Conservation (phyloP, 1,140 invertebrate species). For the Triops cancriformis region DNA sequence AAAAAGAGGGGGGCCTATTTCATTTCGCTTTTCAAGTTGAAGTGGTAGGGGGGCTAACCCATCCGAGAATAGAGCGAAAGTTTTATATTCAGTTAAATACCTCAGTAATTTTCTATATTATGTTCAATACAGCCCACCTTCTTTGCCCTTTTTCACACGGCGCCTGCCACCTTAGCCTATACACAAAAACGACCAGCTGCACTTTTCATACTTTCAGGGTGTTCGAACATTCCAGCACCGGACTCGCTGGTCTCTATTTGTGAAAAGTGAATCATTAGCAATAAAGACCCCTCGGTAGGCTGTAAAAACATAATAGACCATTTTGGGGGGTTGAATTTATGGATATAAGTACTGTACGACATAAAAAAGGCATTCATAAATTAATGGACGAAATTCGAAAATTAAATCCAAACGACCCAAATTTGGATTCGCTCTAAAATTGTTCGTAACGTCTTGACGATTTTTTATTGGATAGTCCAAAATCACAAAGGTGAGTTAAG, state of each 20-base stretch:
- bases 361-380: no score
- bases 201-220: neutral
- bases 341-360: no score
- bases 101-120: conserved; percentile 11
- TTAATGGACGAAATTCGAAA: no score
- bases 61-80: neutral
- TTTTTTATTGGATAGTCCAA: no score
- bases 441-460: no score
- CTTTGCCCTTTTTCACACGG: neutral
- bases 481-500: no score
- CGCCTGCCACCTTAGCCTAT: neutral
- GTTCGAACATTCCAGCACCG: neutral
- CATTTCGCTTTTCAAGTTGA: neutral
- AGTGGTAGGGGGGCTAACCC: conserved; percentile 11
- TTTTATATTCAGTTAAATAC: conserved; percentile 7
- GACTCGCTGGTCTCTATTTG: neutral
- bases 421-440: no score
- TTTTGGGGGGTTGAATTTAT: no score
- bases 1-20: neutral
- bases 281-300: no score
- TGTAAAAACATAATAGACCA: no score
- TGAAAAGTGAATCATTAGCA: neutral
- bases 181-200: neutral
- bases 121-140: neutral
- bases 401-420: no score